phyloP scores from a whole-genome alignment of 1,140 invertebrate genomes.

The Maniola jurtina region DNA sequence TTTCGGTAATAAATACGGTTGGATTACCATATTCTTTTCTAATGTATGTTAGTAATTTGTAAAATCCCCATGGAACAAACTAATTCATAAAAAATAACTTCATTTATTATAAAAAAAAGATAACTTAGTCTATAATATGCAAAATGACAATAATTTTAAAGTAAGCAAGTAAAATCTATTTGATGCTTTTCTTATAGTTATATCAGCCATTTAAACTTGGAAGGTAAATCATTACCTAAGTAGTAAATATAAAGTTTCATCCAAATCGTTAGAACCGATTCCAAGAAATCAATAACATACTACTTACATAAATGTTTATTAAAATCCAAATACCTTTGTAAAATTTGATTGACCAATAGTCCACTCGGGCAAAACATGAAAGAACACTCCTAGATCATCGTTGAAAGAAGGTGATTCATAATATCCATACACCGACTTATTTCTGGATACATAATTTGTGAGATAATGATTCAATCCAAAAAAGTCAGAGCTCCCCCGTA shows the following conservation, averaged over 20 bases:
- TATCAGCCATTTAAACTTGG: too few species aligned
- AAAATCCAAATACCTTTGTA: not conserved
- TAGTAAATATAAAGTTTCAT: too few species aligned
- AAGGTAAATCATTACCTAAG: too few species aligned
- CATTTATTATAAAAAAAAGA: not conserved
- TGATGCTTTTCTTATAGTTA: too few species aligned
- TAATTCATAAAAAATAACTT: constrained; percentile 21
- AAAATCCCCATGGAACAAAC: constrained; percentile 48
- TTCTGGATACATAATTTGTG: not conserved
- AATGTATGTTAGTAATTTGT: constrained; percentile 46
- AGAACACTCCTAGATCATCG: constrained; percentile 35
- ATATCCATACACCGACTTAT: not conserved
- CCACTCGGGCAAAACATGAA: constrained; percentile 19
- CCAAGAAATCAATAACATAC: too few species aligned
- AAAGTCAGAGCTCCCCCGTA: constrained; percentile 77
- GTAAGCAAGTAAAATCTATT: too few species aligned
- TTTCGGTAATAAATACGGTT: constrained; percentile 43
- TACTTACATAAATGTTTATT: too few species aligned
- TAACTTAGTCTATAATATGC: too few species aligned
- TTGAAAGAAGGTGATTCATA: constrained; percentile 37
- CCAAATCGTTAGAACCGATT: too few species aligned
- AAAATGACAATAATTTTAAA: too few species aligned
- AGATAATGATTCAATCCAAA: constrained; percentile 81
- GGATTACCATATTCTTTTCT: constrained; percentile 53
- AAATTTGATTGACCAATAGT: not conserved